A percentile compares a stretch with the other conserved stretches of the same genome.
Evolutionary conservation across 2,113 vertebrate species (phyloP).

Genomic region (Corythoichthys haematopterus): DNA sequence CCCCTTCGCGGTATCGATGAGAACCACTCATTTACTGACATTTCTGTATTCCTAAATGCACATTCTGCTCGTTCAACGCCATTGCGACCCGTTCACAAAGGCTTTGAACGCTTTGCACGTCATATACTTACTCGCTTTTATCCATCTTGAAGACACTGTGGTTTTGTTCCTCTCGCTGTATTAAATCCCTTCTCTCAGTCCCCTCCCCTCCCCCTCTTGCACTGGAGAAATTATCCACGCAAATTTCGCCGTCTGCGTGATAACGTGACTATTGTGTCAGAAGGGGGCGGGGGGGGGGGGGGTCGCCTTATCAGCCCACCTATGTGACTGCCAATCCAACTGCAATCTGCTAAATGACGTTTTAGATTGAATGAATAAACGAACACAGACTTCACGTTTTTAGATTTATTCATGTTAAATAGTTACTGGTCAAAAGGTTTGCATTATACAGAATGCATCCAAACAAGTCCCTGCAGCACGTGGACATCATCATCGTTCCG

Average conservation of each 20-base stretch:
- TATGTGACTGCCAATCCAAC: neutral
- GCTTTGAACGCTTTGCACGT: neutral
- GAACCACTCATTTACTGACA: constrained; percentile 31
- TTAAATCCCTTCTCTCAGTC: constrained; percentile 78
- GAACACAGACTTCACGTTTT: constrained; percentile 14
- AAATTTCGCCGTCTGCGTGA: constrained; percentile 53
- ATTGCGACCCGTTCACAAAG: neutral
- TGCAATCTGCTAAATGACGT: neutral
- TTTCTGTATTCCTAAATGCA: constrained; percentile 14
- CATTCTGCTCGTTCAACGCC: constrained; percentile 10
- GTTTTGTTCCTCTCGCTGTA: constrained; percentile 69
- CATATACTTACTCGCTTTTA: constrained; percentile 78
- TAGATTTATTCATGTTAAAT: constrained; percentile 57
- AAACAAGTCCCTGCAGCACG: constrained; percentile 10
- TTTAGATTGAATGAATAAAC: constrained; percentile 1
- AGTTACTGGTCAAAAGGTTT: constrained; percentile 23
- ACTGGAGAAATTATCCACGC: constrained; percentile 72
- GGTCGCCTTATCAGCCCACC: neutral
- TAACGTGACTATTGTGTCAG: constrained; percentile 33
- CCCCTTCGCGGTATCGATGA: constrained; percentile 43
- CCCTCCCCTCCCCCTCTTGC: constrained; percentile 70
- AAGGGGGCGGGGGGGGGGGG: neutral
- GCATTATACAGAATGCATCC: constrained; percentile 23
- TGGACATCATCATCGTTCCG: constrained; percentile 6
- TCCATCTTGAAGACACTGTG: constrained; percentile 75